Conservation (phyloP, 2,797 vertebrate genomes). For the Oreortyx pictus region DNA sequence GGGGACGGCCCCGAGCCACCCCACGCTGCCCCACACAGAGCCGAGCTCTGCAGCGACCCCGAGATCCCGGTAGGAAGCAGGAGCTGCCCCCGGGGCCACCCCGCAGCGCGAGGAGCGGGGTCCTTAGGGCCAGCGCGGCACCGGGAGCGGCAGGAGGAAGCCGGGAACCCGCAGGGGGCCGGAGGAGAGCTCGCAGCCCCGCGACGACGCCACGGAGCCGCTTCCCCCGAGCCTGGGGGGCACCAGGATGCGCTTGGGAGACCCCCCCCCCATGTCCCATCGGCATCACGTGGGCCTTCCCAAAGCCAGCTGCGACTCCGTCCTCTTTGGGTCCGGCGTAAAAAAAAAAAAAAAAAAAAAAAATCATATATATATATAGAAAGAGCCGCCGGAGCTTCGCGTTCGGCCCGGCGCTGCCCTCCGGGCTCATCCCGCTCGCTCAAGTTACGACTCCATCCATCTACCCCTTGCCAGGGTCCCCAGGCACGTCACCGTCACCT, state of each 20-base stretch:
- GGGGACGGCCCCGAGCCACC: neutral
- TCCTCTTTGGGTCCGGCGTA: too few relatives aligned
- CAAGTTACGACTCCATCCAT: neutral
- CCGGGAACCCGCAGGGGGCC: neutral
- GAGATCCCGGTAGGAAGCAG: neutral
- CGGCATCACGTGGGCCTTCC: neutral
- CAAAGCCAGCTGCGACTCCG: too few relatives aligned
- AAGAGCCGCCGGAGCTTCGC: too few relatives aligned
- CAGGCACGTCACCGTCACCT: too few relatives aligned
- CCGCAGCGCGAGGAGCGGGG: neutral
- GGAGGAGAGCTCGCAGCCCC: too few relatives aligned
- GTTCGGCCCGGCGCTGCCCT: neutral
- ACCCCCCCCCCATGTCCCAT: neutral
- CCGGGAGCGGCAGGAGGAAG: neutral
- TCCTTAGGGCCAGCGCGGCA: neutral
- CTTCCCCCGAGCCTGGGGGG: neutral
- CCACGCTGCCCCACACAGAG: neutral
- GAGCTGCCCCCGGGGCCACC: neutral
- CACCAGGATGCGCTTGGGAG: neutral
- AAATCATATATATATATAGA: too few relatives aligned
- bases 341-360: too few relatives aligned
- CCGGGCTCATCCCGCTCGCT: neutral
- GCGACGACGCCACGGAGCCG: neutral
- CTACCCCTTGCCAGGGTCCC: neutral
- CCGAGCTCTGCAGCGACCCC: neutral